phyloP scores from a whole-genome alignment of 2,888 invertebrate genomes.

The Orchesella flavescens region DNA sequence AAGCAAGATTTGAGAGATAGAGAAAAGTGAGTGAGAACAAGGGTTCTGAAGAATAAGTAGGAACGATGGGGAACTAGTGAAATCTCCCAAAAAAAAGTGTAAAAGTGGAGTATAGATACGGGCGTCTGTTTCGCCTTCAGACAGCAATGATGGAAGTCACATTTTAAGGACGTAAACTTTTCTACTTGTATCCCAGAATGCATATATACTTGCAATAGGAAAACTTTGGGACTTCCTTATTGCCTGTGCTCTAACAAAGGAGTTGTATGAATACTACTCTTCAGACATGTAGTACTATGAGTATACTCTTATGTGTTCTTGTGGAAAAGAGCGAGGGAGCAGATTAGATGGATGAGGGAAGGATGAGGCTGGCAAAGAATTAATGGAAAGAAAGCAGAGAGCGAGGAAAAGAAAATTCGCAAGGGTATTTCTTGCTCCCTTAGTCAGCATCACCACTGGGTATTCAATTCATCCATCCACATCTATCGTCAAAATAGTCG shows the following conservation, averaged over 20 bases:
- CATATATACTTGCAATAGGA: background rate
- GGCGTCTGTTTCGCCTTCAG: slow-evolving; percentile 51
- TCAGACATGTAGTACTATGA: slow-evolving; percentile 28
- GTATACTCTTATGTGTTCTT: too few relatives aligned
- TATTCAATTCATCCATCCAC: slow-evolving; percentile 68
- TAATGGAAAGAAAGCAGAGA: slow-evolving; percentile 67
- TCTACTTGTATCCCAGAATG: too few relatives aligned
- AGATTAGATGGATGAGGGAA: slow-evolving; percentile 66
- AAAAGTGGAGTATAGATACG: slow-evolving; percentile 14
- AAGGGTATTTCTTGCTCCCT: slow-evolving; percentile 66
- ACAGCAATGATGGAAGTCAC: slow-evolving; percentile 55
- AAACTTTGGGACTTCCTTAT: slow-evolving; percentile 7
- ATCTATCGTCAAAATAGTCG: slow-evolving; percentile 56
- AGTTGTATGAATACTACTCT: slow-evolving; percentile 34
- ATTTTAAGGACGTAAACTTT: slow-evolving; percentile 21
- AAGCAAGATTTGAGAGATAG: slow-evolving; percentile 45
- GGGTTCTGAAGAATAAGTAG: slow-evolving; percentile 51
- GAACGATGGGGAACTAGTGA: slow-evolving; percentile 48
- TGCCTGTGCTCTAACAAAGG: slow-evolving; percentile 4
- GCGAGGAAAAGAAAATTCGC: slow-evolving; percentile 67
- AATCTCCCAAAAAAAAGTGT: slow-evolving; percentile 18
- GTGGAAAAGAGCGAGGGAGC: slow-evolving; percentile 51
- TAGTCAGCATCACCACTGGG: slow-evolving; percentile 69
- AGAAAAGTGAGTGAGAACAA: slow-evolving; percentile 60
- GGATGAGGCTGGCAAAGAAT: slow-evolving; percentile 64